phyloP scores from a whole-genome alignment of 2,113 vertebrate genomes.

The Clarias gariepinus region DNA sequence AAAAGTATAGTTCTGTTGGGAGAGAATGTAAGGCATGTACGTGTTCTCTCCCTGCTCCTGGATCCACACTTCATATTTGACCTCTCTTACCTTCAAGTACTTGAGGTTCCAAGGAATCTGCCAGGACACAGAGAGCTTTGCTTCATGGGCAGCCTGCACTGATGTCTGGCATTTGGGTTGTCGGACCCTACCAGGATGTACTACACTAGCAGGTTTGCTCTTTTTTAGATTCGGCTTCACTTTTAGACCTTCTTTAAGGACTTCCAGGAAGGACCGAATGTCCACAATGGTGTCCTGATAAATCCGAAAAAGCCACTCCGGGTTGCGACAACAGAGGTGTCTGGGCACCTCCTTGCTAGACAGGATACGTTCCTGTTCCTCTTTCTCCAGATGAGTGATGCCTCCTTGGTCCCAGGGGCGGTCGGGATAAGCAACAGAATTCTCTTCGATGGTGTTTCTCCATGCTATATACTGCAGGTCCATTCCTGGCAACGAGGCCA shows the following conservation, averaged over 20 bases:
- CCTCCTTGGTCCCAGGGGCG: conserved; percentile 95
- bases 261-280: conserved; percentile 81
- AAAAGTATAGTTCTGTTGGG: conserved; percentile 96
- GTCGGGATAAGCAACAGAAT: conserved; percentile 84
- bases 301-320: conserved; percentile 96
- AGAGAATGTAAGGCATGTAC: conserved; percentile 95
- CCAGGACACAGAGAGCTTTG: conserved; percentile 90
- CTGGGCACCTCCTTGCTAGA: conserved; percentile 86
- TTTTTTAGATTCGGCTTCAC: conserved; percentile 76
- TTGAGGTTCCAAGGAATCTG: conserved; percentile 97
- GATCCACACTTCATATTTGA: conserved; percentile 97
- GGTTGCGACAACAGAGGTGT: conserved; percentile 94
- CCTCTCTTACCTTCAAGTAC: conserved; percentile 92
- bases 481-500: conserved; percentile 91
- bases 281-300: conserved; percentile 96
- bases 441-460: conserved; percentile 83
- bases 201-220: conserved; percentile 72
- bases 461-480: conserved; percentile 93
- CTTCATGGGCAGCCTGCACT: conserved; percentile 83
- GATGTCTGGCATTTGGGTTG: conserved; percentile 88
- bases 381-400: conserved; percentile 84
- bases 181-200: conserved; percentile 92
- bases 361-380: conserved; percentile 86
- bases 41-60: conserved; percentile 98
- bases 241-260: conserved; percentile 80